Conservation (phyloP, 2,888 invertebrate species). For the Plagodis pulveraria region DNA sequence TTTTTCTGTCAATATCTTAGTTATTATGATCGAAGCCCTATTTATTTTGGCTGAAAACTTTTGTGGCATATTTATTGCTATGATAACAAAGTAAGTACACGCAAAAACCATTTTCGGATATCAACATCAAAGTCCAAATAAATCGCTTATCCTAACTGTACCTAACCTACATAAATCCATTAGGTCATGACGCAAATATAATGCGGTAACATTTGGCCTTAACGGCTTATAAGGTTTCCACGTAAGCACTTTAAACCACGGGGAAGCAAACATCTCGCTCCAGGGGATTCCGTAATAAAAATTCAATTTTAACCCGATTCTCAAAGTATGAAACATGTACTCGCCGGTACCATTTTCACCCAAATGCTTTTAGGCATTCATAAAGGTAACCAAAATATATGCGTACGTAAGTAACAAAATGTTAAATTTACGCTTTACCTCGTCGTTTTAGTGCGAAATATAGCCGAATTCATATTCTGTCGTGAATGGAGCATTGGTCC, state of each 20-base stretch:
- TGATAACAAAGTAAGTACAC: neutral
- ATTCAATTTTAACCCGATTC: slow-evolving; percentile 33
- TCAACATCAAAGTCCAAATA: slow-evolving; percentile 11
- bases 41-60: too few relatives aligned
- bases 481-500: slow-evolving; percentile 18
- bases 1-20: too few relatives aligned
- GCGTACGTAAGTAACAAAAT: slow-evolving; percentile 44
- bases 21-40: too few relatives aligned
- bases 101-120: neutral
- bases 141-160: slow-evolving; percentile 14
- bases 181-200: slow-evolving; percentile 38
- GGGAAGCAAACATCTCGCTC: slow-evolving; percentile 26
- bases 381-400: slow-evolving; percentile 39
- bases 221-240: slow-evolving; percentile 40
- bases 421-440: slow-evolving; percentile 45
- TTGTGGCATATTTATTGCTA: too few relatives aligned
- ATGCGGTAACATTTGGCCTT: slow-evolving; percentile 38
- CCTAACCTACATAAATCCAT: slow-evolving; percentile 35
- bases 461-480: slow-evolving; percentile 27
- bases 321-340: slow-evolving; percentile 17
- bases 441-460: slow-evolving; percentile 34
- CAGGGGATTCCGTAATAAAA: slow-evolving; percentile 26
- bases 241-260: slow-evolving; percentile 34
- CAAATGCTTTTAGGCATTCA: slow-evolving; percentile 41
- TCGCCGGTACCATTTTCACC: slow-evolving; percentile 15